These are phyloP conservation scores for Morpho achilles DNA, from an alignment of 2,888 invertebrate genomes.

Conservation along the genomic window DNA sequence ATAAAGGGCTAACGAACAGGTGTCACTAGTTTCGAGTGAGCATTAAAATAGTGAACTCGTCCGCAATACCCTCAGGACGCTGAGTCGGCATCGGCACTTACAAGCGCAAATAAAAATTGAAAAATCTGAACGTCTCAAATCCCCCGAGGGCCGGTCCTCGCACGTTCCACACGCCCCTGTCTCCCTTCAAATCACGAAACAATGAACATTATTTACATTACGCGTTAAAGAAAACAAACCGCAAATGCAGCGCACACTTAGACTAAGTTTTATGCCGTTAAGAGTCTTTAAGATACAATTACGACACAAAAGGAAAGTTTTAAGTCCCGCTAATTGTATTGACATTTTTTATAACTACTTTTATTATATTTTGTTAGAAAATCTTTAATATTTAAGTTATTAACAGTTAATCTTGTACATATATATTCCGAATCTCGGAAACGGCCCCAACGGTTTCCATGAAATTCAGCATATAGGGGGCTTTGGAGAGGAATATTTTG, in stretches of 20 bases:
- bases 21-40: constrained; percentile 29
- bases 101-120: constrained; percentile 73
- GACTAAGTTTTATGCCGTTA: constrained; percentile 1
- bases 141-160: constrained; percentile 51
- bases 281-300: neutral
- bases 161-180: constrained; percentile 57
- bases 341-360: too few relatives aligned
- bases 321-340: neutral
- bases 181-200: constrained; percentile 49
- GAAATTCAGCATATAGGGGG: neutral
- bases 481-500: too few relatives aligned
- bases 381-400: neutral
- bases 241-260: constrained; percentile 7
- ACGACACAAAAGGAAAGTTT: neutral
- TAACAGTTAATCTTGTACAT: neutral
- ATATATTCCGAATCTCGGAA: too few relatives aligned
- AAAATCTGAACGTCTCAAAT: constrained; percentile 66
- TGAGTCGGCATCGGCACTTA: constrained; percentile 59
- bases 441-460: too few relatives aligned
- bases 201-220: constrained; percentile 37
- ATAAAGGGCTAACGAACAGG: constrained; percentile 29
- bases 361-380: too few relatives aligned
- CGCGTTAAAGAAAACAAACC: constrained; percentile 22
- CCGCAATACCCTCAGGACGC: constrained; percentile 32
- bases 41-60: constrained; percentile 32